These are phyloP conservation scores for Chaetoderma sp. DNA, from an alignment of 2,888 invertebrate species.

Conservation along the genomic window DNA sequence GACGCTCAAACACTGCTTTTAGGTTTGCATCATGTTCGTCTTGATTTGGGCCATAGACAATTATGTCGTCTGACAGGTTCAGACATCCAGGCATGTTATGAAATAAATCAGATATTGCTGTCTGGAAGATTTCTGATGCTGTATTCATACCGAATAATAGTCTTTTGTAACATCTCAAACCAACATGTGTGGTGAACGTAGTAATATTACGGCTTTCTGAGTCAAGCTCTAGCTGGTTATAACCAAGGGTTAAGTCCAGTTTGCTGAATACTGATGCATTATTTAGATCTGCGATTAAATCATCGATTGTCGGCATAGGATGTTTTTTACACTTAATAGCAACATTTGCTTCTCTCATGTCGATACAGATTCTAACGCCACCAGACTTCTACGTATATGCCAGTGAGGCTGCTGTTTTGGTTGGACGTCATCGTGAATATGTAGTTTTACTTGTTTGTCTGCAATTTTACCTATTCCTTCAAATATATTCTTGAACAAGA, in stretches of 20 bases:
- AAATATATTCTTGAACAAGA: not conserved
- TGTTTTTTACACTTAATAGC: slow-evolving; percentile 41
- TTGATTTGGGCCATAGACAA: slow-evolving; percentile 53
- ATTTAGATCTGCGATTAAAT: slow-evolving; percentile 41
- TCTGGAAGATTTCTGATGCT: slow-evolving; percentile 70
- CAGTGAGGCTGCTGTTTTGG: slow-evolving; percentile 23
- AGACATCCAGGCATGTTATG: slow-evolving; percentile 55
- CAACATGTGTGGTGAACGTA: slow-evolving; percentile 42
- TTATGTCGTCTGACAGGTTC: slow-evolving; percentile 67
- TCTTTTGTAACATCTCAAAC: slow-evolving; percentile 40
- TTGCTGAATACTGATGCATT: slow-evolving; percentile 40
- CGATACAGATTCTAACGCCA: slow-evolving; percentile 42
- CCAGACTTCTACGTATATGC: slow-evolving; percentile 38
- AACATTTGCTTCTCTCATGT: slow-evolving; percentile 44
- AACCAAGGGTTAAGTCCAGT: slow-evolving; percentile 41
- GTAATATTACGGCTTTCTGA: slow-evolving; percentile 44
- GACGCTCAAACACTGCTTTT: slow-evolving; percentile 37
- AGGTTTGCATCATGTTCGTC: slow-evolving; percentile 56
- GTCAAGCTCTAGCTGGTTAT: slow-evolving; percentile 42
- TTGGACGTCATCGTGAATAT: slow-evolving; percentile 26
- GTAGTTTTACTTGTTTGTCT: slow-evolving; percentile 24
- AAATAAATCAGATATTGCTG: slow-evolving; percentile 63
- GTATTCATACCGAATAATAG: slow-evolving; percentile 48
- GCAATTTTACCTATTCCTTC: slow-evolving; percentile 27
- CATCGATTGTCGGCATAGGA: slow-evolving; percentile 39